phyloP scores from a whole-genome alignment of 2,113 vertebrate species.

The Melozone crissalis region DNA sequence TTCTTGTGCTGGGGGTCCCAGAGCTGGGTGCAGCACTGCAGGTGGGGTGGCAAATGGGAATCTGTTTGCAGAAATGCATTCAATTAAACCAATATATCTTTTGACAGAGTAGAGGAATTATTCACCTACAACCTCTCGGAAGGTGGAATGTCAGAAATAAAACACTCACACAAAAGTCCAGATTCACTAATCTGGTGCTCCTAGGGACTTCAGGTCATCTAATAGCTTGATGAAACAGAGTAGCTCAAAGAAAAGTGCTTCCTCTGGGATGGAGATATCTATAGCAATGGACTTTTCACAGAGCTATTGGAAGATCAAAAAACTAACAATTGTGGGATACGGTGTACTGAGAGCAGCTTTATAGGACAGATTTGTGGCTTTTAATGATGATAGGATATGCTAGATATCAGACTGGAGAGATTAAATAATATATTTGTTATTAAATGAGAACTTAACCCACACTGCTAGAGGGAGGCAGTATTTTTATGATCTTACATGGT shows the following conservation, averaged over 20 bases:
- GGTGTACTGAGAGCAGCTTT: not conserved
- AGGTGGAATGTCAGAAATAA: constrained; percentile 1
- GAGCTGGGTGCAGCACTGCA: not conserved
- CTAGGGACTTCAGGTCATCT: constrained; percentile 26
- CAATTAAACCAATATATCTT: constrained; percentile 27
- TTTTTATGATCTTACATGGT: not conserved
- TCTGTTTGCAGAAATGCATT: constrained; percentile 4
- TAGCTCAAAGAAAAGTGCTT: constrained; percentile 8
- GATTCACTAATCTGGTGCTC: constrained; percentile 15
- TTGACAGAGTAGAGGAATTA: not conserved
- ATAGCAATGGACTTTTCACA: not conserved
- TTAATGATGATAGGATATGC: not conserved
- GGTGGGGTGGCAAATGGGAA: not conserved
- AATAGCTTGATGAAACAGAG: constrained; percentile 38
- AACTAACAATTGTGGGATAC: not conserved
- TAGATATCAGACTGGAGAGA: not conserved
- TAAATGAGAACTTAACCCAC: not conserved
- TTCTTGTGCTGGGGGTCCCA: not conserved
- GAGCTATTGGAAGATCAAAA: constrained; percentile 7
- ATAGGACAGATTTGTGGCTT: not conserved
- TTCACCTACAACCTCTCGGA: not conserved
- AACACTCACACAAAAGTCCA: not conserved
- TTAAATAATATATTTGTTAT: not conserved
- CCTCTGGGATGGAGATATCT: not conserved
- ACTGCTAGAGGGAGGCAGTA: not conserved